phyloP scores from a whole-genome alignment of 64 coral and sea anemone genomes.

The Acropora yongei region DNA sequence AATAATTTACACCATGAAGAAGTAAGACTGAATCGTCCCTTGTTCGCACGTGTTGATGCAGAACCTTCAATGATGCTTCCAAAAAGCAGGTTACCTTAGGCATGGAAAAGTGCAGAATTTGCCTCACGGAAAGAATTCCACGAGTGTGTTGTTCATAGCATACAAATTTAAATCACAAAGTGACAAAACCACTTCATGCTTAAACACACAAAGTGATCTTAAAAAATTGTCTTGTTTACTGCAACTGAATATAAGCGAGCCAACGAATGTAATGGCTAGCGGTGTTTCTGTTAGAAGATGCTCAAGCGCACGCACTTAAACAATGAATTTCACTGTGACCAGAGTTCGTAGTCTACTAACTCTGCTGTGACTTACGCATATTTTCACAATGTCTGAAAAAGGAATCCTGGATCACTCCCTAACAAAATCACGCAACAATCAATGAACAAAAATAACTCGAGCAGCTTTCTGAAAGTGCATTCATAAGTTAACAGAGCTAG shows the following conservation, averaged over 20 bases:
- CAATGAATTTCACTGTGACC: too few relatives aligned
- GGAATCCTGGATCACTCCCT: too few relatives aligned
- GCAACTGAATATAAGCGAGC: neutral
- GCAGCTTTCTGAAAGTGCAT: too few relatives aligned
- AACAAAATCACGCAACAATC: too few relatives aligned
- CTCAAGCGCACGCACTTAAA: neutral
- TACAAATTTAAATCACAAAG: neutral
- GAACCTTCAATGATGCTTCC: neutral
- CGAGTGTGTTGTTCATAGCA: neutral
- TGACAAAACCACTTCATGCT: neutral
- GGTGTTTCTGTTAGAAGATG: neutral
- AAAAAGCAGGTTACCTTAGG: neutral
- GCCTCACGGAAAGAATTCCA: too few relatives aligned
- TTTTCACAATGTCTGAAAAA: too few relatives aligned
- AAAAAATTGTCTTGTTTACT: neutral
- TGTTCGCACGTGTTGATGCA: conserved; percentile 1
- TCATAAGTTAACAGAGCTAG: too few relatives aligned
- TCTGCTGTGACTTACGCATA: too few relatives aligned
- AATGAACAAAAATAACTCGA: too few relatives aligned
- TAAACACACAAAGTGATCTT: neutral
- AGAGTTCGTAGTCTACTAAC: too few relatives aligned
- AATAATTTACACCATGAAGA: neutral
- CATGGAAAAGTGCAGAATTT: neutral
- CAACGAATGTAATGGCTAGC: neutral
- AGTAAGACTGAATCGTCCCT: neutral